Evolutionary conservation across 2,888 invertebrate genomes (phyloP).

Genomic region (Zaprionus obscuricornis): DNA sequence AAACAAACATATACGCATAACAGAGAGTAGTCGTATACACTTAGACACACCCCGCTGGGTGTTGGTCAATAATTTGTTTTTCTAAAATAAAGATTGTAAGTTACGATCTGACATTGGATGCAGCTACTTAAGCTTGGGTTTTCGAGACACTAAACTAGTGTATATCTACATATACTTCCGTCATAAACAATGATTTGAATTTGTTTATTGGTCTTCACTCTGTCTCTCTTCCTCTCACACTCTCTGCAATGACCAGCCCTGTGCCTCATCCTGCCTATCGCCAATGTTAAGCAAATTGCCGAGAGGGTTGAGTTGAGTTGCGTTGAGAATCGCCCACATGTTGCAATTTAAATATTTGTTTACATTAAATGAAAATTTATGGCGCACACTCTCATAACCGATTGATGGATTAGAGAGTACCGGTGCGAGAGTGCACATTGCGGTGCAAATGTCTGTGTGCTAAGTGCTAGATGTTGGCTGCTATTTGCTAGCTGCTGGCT

Average conservation of each 20-base stretch:
- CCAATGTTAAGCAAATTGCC: no score
- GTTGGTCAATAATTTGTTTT: constrained; percentile 19
- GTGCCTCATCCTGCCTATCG: constrained; percentile 11
- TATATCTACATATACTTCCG: constrained; percentile 59
- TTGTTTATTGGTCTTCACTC: constrained; percentile 51
- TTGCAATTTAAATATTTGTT: constrained; percentile 74
- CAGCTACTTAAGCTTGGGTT: constrained; percentile 53
- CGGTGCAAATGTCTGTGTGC: no score
- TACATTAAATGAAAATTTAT: constrained; percentile 66
- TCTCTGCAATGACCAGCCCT: no score
- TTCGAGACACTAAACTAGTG: no score
- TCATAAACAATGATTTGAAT: constrained; percentile 67
- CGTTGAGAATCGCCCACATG: constrained; percentile 57
- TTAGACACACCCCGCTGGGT: constrained; percentile 41
- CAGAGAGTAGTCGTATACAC: no score
- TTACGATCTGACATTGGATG: constrained; percentile 49
- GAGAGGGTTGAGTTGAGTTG: constrained; percentile 20
- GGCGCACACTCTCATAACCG: constrained; percentile 63
- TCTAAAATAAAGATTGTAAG: constrained; percentile 28
- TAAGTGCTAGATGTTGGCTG: neutral
- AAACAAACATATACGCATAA: no score
- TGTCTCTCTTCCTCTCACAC: neutral
- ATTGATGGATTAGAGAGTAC: constrained; percentile 65
- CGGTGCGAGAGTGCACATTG: constrained; percentile 7
- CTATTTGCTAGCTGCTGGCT: constrained; percentile 6